Conservation (phyloP, 2,797 vertebrate genomes). For the Australoheros facetus region DNA sequence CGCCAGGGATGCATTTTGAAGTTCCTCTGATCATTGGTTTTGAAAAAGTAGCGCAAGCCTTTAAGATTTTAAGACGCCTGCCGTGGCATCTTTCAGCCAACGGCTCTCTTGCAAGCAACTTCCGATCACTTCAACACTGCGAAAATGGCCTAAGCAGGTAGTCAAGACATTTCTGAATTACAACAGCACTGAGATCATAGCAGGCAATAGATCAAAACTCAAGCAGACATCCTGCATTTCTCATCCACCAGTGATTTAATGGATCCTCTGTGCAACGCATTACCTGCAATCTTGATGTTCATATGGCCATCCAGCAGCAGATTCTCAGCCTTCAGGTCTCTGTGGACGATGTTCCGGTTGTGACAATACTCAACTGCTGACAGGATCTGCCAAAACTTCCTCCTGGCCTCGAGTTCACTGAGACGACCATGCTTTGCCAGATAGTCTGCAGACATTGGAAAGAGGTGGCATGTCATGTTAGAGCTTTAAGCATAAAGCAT, state of each 20-base stretch:
- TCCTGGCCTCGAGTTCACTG: slow-evolving; percentile 91
- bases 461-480: slow-evolving; percentile 21
- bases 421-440: slow-evolving; percentile 95
- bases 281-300: slow-evolving; percentile 99
- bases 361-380: slow-evolving; percentile 97
- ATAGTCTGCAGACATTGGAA: slow-evolving; percentile 84
- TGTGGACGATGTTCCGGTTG: slow-evolving; percentile 92
- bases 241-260: slow-evolving; percentile 7
- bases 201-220: slow-evolving; percentile 34
- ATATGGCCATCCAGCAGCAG: slow-evolving; percentile 94
- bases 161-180: slow-evolving; percentile 55
- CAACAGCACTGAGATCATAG: slow-evolving; percentile 34
- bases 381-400: slow-evolving; percentile 99
- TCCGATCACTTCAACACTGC: slow-evolving; percentile 49
- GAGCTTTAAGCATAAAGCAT: slow-evolving; percentile 1
- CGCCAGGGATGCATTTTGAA: background rate
- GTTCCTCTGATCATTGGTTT: slow-evolving; percentile 8
- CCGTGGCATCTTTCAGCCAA: slow-evolving; percentile 22
- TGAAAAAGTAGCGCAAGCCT: slow-evolving; percentile 26
- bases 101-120: slow-evolving; percentile 26
- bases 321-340: slow-evolving; percentile 98
- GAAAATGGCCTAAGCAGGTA: slow-evolving; percentile 47
- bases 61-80: slow-evolving; percentile 24
- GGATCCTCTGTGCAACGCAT: background rate
- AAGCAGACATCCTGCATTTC: slow-evolving; percentile 11